phyloP scores from a whole-genome alignment of 2,888 invertebrate species.

The Lepidonotus clava region DNA sequence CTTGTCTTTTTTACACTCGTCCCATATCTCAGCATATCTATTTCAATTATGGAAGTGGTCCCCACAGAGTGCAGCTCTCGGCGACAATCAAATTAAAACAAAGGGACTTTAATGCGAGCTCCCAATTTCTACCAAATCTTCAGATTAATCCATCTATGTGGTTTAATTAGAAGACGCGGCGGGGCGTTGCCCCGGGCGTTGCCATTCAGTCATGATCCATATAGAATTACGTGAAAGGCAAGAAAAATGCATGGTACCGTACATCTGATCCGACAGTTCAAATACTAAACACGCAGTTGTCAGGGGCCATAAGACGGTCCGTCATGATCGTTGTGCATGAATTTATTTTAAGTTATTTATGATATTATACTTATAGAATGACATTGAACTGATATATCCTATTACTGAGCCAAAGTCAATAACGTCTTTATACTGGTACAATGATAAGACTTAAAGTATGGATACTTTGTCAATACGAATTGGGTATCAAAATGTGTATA shows the following conservation, averaged over 20 bases:
- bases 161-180: not conserved
- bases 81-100: constrained; percentile 1
- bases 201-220: not conserved
- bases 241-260: not conserved
- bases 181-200: not conserved
- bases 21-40: constrained; percentile 18
- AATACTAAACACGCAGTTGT: not conserved
- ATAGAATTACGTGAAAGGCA: not conserved
- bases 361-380: no score
- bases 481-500: no score
- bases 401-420: no score
- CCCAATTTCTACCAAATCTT: not conserved
- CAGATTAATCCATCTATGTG: not conserved
- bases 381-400: no score
- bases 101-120: not conserved
- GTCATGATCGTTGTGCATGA: not conserved
- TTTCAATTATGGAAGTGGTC: not conserved
- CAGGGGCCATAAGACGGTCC: not conserved
- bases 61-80: not conserved
- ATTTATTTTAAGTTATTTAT: not conserved
- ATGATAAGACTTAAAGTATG: no score
- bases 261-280: not conserved
- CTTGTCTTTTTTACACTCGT: not conserved
- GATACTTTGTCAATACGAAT: no score
- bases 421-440: no score